phyloP scores from a whole-genome alignment of 2,888 invertebrate genomes.

The Ophioninae sp. region DNA sequence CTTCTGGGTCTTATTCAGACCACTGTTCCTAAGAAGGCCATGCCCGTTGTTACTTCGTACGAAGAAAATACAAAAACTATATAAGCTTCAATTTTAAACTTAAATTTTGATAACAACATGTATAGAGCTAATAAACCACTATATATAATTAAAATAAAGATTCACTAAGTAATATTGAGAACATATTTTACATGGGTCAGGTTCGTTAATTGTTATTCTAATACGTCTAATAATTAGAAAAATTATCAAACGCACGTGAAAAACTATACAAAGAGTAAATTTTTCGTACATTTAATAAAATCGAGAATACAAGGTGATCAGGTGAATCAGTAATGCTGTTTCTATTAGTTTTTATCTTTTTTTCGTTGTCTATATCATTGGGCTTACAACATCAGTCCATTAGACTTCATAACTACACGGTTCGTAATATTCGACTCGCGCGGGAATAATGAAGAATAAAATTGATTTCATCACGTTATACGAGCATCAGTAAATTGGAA shows the following conservation, averaged over 20 bases:
- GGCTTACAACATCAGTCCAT: conserved; percentile 20
- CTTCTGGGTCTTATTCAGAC: too few relatives aligned
- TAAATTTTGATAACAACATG: too few relatives aligned
- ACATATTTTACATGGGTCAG: too few relatives aligned
- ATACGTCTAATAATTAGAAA: too few relatives aligned
- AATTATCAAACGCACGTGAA: background rate
- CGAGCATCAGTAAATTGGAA: conserved; percentile 38
- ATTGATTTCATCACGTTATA: conserved; percentile 45
- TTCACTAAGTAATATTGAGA: too few relatives aligned
- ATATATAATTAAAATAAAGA: too few relatives aligned
- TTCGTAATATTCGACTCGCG: conserved; percentile 13
- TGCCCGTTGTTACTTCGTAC: too few relatives aligned
- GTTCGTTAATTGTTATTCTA: too few relatives aligned
- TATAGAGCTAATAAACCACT: too few relatives aligned
- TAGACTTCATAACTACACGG: conserved; percentile 15
- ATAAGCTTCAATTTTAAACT: too few relatives aligned
- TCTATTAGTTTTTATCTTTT: background rate
- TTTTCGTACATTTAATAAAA: background rate
- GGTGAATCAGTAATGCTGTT: background rate
- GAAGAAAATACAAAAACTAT: too few relatives aligned
- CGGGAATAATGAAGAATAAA: conserved; percentile 35
- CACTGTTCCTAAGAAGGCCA: too few relatives aligned
- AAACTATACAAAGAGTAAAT: background rate
- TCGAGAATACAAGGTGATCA: background rate
- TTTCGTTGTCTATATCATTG: background rate